Conservation (phyloP, 1,140 invertebrate species). For the Zaprionus camerounensis region DNA sequence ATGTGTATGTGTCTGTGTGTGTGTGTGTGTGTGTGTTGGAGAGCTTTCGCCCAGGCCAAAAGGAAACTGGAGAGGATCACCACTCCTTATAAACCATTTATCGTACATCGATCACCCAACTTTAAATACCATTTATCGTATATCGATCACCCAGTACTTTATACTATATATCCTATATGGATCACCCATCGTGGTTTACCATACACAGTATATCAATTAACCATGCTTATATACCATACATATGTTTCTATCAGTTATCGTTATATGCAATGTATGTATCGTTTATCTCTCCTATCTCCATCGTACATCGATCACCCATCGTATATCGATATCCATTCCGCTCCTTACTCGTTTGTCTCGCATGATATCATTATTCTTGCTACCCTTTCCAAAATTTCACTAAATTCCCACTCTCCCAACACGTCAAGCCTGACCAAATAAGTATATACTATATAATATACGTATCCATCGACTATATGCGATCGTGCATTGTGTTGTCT, state of each 20-base stretch:
- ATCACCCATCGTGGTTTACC: too few relatives aligned
- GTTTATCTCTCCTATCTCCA: too few relatives aligned
- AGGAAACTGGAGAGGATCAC: not conserved
- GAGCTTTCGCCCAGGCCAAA: not conserved
- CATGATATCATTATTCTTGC: conserved; percentile 16
- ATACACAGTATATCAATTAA: too few relatives aligned
- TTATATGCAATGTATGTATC: too few relatives aligned
- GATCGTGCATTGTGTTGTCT: conserved; percentile 1
- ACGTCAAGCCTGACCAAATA: conserved; percentile 1
- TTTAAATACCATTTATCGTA: too few relatives aligned
- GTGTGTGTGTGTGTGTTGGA: not conserved
- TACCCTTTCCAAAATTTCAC: conserved; percentile 27
- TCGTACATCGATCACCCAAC: too few relatives aligned
- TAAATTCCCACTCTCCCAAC: not conserved
- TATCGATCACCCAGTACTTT: too few relatives aligned
- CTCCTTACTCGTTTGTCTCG: not conserved
- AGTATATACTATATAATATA: not conserved
- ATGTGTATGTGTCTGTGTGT: not conserved
- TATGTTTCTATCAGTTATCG: too few relatives aligned
- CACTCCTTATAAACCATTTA: not conserved
- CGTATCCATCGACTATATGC: not conserved
- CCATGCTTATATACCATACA: too few relatives aligned
- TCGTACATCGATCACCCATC: too few relatives aligned
- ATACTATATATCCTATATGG: too few relatives aligned
- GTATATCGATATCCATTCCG: not conserved